A percentile compares a stretch with the other conserved stretches of the same genome.
Conservation (phyloP, 1,140 invertebrate species). For the Bombus waltoni region DNA sequence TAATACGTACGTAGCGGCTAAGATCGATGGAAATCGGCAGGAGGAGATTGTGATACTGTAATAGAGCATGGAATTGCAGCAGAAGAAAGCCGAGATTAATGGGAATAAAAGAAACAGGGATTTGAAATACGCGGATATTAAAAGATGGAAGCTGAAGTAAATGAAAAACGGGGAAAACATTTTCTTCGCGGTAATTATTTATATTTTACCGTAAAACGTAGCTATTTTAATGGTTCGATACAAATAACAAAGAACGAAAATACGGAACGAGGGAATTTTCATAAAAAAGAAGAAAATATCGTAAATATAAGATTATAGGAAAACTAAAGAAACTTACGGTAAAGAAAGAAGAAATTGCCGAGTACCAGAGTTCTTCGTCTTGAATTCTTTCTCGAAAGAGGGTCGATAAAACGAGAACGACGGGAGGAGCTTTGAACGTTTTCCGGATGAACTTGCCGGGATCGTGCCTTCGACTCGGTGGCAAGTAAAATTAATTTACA, state of each 20-base stretch:
- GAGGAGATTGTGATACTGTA: neutral
- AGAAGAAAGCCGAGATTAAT: neutral
- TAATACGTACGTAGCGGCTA: too few relatives aligned
- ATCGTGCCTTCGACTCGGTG: neutral
- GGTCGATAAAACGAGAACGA: neutral
- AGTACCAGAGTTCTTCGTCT: neutral
- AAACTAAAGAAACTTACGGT: neutral
- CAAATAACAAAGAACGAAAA: neutral
- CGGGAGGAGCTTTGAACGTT: neutral
- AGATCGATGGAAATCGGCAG: too few relatives aligned
- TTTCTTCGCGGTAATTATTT: too few relatives aligned
- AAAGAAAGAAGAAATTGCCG: too few relatives aligned
- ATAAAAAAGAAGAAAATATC: neutral
- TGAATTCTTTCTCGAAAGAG: neutral
- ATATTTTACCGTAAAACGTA: too few relatives aligned
- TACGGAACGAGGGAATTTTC: neutral
- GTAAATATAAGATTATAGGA: neutral
- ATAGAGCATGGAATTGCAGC: too few relatives aligned
- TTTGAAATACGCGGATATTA: neutral
- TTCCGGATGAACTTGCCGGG: neutral
- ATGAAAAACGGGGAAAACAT: neutral
- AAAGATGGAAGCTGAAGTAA: neutral
- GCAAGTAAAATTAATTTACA: constrained; percentile 22
- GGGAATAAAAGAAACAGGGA: neutral
- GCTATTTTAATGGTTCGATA: too few relatives aligned